These are phyloP conservation scores for Leptobrachium leishanense DNA, from an alignment of 2,113 vertebrate species.

Conservation along the genomic window DNA sequence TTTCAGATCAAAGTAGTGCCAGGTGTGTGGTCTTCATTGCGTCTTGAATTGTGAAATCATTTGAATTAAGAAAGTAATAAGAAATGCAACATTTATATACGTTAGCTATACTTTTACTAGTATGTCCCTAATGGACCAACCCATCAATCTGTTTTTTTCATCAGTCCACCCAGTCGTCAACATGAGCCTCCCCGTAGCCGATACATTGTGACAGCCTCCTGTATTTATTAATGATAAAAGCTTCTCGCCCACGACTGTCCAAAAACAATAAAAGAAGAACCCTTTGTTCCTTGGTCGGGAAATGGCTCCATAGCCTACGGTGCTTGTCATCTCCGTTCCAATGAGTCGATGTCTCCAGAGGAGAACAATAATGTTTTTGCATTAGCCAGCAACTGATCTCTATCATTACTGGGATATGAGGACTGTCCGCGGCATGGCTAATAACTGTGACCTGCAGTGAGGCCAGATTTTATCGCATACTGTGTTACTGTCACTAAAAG, in stretches of 20 bases:
- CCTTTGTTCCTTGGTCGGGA: too few species aligned
- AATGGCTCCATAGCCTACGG: background rate
- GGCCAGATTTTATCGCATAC: background rate
- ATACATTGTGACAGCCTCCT: conserved; percentile 19
- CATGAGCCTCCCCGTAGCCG: background rate
- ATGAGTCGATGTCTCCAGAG: too few species aligned
- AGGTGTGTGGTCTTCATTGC: too few species aligned
- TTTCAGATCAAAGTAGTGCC: too few species aligned
- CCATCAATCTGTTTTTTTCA: background rate
- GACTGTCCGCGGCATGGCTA: background rate
- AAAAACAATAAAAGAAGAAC: background rate
- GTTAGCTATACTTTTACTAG: conserved; percentile 17
- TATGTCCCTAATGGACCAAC: conserved; percentile 6
- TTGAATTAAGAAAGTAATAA: background rate
- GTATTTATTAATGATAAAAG: background rate
- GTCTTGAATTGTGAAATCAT: too few species aligned
- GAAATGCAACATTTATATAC: background rate
- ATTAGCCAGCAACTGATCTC: background rate
- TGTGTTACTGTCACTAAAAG: background rate
- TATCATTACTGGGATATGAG: background rate
- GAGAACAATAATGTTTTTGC: background rate
- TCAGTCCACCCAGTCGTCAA: background rate
- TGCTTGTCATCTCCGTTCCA: background rate
- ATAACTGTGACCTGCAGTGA: conserved; percentile 1
- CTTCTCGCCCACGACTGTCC: background rate